Base-by-base conservation (phyloP, 2,113 vertebrate genomes). In the Rhynchomys soricoides region DNA sequence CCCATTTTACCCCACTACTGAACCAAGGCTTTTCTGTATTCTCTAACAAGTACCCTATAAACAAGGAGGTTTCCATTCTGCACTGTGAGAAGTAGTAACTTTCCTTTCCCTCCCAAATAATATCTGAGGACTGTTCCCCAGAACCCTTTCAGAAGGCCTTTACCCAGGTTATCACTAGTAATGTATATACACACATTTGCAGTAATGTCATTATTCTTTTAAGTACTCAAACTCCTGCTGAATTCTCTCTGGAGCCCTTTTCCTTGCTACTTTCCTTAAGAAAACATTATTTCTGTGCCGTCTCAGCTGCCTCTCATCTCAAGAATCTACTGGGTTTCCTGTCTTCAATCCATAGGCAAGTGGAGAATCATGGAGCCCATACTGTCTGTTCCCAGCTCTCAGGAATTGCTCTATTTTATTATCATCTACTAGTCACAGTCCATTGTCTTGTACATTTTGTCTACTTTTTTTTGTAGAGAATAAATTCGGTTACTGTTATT, bases 391-490 rank as follows among this genome's bases (percentile, higher is more conserved):
- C 29, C 45, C 16, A 7, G 6, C 24, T 79, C 8, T 85, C 1
- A 34, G 22, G 26, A 19, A 50, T 96, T n/a, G 79, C 10, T 91
- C 24, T 70, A 68, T 68, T 11, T 43, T 75, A 40, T 95, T 88
- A 19, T 93, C 86, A 34, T 11, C 57, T 86, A 1, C 57, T 86
- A 2, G 19, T 55, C 74, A 5, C 55, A 40, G 29, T 92, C 29
- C 45, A 48, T 57, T 81, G n/a, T 93, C 82, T 90, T 13, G 29
- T 77, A n/a, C 91, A 57, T 85, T 87, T 86, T 95, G 11, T 90
- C 29, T 50, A 66, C 10, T 57, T 94, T 78, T 96, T 83, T 34
- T 68, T 68, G 4, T 68, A 45, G 15, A 90, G 31, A 45, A 7
- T 88, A 75, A 74, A 88, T 95, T 89, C 37, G 70, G 7, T 68